A percentile compares a stretch with the other conserved stretches of the same genome.
Evolutionary conservation across 2,797 vertebrate genomes (phyloP).

Genomic region (Astyanax mexicanus): DNA sequence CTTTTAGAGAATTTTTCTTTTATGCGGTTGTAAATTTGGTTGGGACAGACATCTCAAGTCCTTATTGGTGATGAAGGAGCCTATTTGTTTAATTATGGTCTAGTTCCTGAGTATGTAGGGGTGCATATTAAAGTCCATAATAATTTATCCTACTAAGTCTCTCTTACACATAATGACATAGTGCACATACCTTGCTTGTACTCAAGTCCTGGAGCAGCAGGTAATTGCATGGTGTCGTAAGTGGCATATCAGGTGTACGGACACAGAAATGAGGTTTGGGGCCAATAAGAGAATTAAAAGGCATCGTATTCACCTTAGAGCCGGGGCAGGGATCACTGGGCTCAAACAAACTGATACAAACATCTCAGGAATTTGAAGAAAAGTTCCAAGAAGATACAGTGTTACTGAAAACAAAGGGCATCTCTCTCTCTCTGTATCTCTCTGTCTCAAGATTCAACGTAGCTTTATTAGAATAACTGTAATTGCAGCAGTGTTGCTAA

Average conservation of each 20-base stretch:
- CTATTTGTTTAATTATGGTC: not conserved
- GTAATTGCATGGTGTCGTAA: not conserved
- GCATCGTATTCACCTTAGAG: conserved; percentile 33
- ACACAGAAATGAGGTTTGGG: conserved; percentile 24
- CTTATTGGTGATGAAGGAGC: no score
- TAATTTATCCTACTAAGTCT: not conserved
- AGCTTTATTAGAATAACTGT: no score
- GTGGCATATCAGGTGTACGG: conserved; percentile 34
- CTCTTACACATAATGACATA: not conserved
- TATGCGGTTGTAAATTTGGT: no score
- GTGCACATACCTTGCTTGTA: not conserved
- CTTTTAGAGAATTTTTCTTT: no score
- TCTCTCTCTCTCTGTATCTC: not conserved
- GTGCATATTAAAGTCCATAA: not conserved
- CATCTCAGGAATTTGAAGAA: conserved; percentile 73
- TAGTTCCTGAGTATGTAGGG: not conserved
- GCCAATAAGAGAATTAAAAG: conserved; percentile 36
- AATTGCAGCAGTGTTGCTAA: no score
- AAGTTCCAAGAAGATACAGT: conserved; percentile 30
- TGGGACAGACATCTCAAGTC: no score
- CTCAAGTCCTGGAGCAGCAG: conserved; percentile 7
- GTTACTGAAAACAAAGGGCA: conserved; percentile 34
- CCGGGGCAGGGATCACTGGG: conserved; percentile 49
- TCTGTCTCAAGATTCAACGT: no score
- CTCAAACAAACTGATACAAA: conserved; percentile 72